Percentiles rank a stretch among this genome's conserved stretches.
These are phyloP conservation scores for Erythrolamprus reginae DNA, from an alignment of 2,113 vertebrate species.

Conservation along the genomic window DNA sequence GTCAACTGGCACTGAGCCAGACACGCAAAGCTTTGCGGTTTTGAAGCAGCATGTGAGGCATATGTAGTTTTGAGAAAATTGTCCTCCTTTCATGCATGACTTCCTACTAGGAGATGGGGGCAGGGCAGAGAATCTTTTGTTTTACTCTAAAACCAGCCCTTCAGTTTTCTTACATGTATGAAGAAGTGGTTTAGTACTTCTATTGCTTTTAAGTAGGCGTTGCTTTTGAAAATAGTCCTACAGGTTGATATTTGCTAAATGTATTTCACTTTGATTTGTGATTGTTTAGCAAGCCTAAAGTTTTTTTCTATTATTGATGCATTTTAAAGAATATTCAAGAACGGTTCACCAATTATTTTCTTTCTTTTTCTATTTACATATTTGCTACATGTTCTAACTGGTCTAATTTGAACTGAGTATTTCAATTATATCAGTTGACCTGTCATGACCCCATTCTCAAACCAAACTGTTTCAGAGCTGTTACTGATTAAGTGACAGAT, in stretches of 20 bases:
- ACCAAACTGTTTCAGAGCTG: not conserved
- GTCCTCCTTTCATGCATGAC: constrained; percentile 74
- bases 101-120: constrained; percentile 53
- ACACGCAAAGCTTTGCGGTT: constrained; percentile 79
- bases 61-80: constrained; percentile 72
- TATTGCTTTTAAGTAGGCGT: constrained; percentile 37
- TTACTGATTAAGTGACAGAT: constrained; percentile 24
- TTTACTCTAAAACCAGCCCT: constrained; percentile 47
- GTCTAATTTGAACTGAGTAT: not conserved
- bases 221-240: constrained; percentile 35
- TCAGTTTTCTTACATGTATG: constrained; percentile 44
- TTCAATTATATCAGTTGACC: not conserved
- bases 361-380: not conserved
- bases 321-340: not conserved
- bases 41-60: constrained; percentile 77
- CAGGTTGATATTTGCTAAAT: not conserved
- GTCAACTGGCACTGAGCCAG: constrained; percentile 87
- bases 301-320: not conserved
- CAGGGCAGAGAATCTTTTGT: constrained; percentile 35
- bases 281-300: not conserved
- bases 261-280: constrained; percentile 16
- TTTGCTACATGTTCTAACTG: not conserved
- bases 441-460: constrained; percentile 1
- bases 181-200: constrained; percentile 18
- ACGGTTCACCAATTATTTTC: not conserved